phyloP scores from a whole-genome alignment of 2,113 vertebrate genomes.

The Sinocyclocheilus maitianheensis region DNA sequence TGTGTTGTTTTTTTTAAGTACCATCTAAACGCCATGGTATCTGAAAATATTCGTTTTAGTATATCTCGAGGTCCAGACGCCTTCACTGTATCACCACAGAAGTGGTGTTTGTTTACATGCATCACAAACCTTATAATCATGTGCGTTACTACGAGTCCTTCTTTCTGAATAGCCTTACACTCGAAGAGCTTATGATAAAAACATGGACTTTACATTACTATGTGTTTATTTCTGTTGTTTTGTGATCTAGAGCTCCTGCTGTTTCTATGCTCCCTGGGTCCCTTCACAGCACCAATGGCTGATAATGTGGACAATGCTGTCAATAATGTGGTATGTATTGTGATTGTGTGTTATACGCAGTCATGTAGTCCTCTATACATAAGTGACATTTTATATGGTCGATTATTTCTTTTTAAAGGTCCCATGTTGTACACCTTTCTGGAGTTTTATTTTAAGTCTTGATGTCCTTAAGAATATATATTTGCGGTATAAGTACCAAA shows the following conservation, averaged over 20 bases:
- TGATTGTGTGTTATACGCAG: no score
- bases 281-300: constrained; percentile 69
- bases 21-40: background rate
- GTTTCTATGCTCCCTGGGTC: constrained; percentile 70
- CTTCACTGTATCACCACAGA: background rate
- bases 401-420: no score
- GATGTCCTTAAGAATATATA: no score
- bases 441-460: no score
- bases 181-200: no score
- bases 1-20: background rate
- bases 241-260: constrained; percentile 5
- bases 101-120: background rate
- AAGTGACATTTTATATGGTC: no score
- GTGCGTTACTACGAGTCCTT: background rate
- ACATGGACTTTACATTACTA: background rate
- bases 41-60: no score
- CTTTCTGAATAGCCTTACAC: background rate
- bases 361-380: no score
- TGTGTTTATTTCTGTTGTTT: background rate
- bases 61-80: background rate
- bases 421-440: no score
- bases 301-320: constrained; percentile 70
- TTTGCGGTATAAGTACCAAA: no score
- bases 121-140: background rate
- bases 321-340: constrained; percentile 69